phyloP scores from a whole-genome alignment of 2,113 vertebrate species.

The Phyllopteryx taeniolatus region DNA sequence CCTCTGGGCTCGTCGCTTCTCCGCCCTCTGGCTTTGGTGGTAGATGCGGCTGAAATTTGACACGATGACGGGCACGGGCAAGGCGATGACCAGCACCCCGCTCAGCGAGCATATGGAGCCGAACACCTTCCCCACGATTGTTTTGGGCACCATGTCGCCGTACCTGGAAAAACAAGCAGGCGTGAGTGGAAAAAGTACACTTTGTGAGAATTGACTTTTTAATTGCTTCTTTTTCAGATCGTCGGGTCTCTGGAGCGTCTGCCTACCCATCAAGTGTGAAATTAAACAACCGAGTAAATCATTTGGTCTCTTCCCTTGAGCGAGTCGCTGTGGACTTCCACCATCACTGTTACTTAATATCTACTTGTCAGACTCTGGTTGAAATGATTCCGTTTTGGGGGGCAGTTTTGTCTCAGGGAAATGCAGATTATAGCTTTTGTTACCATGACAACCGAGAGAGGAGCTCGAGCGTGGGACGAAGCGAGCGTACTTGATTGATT shows the following conservation, averaged over 20 bases:
- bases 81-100: constrained; percentile 95
- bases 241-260: too few species aligned
- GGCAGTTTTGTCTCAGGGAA: too few species aligned
- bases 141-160: constrained; percentile 99
- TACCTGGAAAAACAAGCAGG: constrained; percentile 77
- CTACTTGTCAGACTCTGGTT: too few species aligned
- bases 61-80: constrained; percentile 98
- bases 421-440: too few species aligned
- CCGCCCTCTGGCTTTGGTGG: constrained; percentile 96
- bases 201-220: background rate
- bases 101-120: constrained; percentile 97
- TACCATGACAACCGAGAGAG: too few species aligned
- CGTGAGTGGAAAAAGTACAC: background rate
- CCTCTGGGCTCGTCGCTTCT: constrained; percentile 96
- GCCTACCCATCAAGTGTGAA: background rate
- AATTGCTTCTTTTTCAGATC: too few species aligned
- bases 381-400: too few species aligned
- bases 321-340: too few species aligned
- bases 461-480: too few species aligned
- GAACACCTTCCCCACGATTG: constrained; percentile 97
- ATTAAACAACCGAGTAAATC: background rate
- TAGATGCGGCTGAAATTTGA: constrained; percentile 99
- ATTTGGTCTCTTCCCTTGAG: too few species aligned
- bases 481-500: too few species aligned
- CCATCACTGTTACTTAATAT: too few species aligned